Evolutionary conservation across 2,888 invertebrate genomes (phyloP).

Genomic region (Mesodorylaimus sp.): DNA sequence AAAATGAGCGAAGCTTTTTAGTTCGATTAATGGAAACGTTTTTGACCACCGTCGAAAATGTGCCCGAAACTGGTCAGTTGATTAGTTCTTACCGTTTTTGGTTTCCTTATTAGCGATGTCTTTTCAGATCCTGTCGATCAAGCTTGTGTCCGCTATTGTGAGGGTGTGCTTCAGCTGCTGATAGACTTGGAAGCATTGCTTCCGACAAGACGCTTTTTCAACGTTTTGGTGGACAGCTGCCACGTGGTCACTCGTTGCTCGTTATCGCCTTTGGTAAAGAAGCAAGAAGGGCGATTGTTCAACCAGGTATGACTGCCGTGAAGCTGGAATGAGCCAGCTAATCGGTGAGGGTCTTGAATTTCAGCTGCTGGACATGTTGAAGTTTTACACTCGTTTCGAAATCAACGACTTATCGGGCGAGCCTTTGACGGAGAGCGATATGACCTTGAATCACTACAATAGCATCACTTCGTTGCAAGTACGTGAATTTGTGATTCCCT

Average conservation of each 20-base stretch:
- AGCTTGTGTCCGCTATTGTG: conserved; percentile 53
- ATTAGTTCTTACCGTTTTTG: too few species aligned
- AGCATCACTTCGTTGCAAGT: conserved; percentile 75
- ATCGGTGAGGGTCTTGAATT: too few species aligned
- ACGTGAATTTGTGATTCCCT: conserved; percentile 14
- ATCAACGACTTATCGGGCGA: conserved; percentile 91
- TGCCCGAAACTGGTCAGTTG: conserved; percentile 38
- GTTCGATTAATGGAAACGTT: conserved; percentile 70
- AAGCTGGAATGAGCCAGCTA: too few species aligned
- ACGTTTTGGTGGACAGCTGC: conserved; percentile 79
- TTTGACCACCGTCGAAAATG: conserved; percentile 54
- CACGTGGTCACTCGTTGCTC: conserved; percentile 77
- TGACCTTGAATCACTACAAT: conserved; percentile 78
- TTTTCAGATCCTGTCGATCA: too few species aligned
- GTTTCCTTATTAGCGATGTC: too few species aligned
- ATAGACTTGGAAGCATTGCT: conserved; percentile 86
- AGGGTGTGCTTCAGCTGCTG: conserved; percentile 80
- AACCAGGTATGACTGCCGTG: conserved; percentile 56
- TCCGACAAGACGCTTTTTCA: conserved; percentile 87
- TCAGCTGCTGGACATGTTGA: conserved; percentile 77
- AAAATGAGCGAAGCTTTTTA: conserved; percentile 70
- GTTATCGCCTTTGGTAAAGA: conserved; percentile 47
- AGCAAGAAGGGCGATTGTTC: conserved; percentile 46
- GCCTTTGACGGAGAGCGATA: conserved; percentile 74
- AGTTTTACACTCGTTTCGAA: conserved; percentile 89